Percentiles rank a stretch among this genome's conserved stretches.
Evolutionary conservation across 2,797 vertebrate genomes (phyloP).

Genomic region (Xiphophorus birchmanni): DNA sequence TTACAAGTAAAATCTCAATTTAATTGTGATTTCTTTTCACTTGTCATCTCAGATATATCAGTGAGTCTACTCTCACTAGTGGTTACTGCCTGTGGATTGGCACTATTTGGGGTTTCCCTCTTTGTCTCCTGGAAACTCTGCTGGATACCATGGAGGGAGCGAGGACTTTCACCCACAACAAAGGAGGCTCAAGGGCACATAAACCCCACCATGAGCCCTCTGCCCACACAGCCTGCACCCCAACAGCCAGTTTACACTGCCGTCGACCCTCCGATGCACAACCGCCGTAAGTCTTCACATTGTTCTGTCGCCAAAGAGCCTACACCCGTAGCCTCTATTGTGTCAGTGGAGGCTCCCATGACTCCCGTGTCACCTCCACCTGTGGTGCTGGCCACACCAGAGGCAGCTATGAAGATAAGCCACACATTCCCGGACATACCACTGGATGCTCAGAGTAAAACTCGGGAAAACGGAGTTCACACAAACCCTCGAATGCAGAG

Average conservation of each 20-base stretch:
- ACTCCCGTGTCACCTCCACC: conserved; percentile 82
- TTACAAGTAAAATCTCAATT: conserved; percentile 4
- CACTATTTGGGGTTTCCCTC: conserved; percentile 95
- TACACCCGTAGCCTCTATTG: conserved; percentile 86
- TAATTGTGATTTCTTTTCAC: conserved; percentile 15
- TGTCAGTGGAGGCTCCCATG: conserved; percentile 84
- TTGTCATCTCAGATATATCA: conserved; percentile 88
- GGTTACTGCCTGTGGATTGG: conserved; percentile 95
- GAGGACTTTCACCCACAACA: conserved; percentile 84
- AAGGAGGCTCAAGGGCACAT: conserved; percentile 85
- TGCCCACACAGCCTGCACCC: conserved; percentile 67
- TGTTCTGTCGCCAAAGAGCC: conserved; percentile 84
- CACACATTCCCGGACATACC: conserved; percentile 97
- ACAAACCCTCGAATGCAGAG: conserved; percentile 88
- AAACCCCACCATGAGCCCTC: conserved; percentile 71
- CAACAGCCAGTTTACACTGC: conserved; percentile 90
- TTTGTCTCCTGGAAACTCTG: conserved; percentile 99
- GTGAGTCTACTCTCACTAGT: conserved; percentile 94
- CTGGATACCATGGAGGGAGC: conserved; percentile 98
- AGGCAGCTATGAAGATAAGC: conserved; percentile 98
- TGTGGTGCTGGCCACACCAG: conserved; percentile 79
- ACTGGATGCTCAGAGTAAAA: conserved; percentile 85
- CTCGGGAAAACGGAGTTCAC: conserved; percentile 87
- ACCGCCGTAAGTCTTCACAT: conserved; percentile 85
- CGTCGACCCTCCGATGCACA: conserved; percentile 85